Base-by-base conservation (phyloP, 1,140 invertebrate species). In the Macrocentrus cingulum region DNA sequence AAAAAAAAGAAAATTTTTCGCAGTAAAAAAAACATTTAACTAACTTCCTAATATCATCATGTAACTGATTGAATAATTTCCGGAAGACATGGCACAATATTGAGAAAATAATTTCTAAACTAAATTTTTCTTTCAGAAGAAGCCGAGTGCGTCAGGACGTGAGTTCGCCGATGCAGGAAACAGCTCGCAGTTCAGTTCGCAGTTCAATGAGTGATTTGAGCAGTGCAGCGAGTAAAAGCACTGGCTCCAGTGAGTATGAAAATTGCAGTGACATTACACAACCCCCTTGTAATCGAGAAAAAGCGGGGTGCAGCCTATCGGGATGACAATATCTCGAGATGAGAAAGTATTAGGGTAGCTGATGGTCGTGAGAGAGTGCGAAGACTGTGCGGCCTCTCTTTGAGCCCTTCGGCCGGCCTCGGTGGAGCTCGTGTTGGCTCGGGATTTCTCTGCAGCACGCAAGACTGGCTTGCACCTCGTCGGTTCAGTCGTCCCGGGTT, bases 201-300 rank as follows among this genome's bases (percentile, higher is more conserved):
- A 81, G 79, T 65, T 81, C 79, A 44, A 68, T 77, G 62, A 81
- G 78, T 45, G 79, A 81, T 61, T 66, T 80, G 18, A 79, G 79
- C 62, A 79, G 75, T 41, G 74, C 70, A 1, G 67, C 73, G 52
- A 71, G 66, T 62, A 80, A 80, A 49, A 72, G 76, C 9, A 51
- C 56, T 4, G 62, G 65, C 16, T 46, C 66, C 61, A 80, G 78
- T 80, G 61, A 78, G 78, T 78, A 61, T 11, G n/a, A n/a, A n/a
- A 42, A 16, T 20, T 41, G 36, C 4, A 53, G 3, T 22, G 8
- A 15, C 37, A 32, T 56, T 16, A 15, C 34, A 39, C 9, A 16
- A 42, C 9, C 11, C 20, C 25, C 9, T n/a, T n/a, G n/a, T n/a
- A n/a, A 29, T 4, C 4, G 25, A 29, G 9, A 19, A 19, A 19